phyloP scores from a whole-genome alignment of 1,140 invertebrate genomes.

The Trichonephila inaurata region DNA sequence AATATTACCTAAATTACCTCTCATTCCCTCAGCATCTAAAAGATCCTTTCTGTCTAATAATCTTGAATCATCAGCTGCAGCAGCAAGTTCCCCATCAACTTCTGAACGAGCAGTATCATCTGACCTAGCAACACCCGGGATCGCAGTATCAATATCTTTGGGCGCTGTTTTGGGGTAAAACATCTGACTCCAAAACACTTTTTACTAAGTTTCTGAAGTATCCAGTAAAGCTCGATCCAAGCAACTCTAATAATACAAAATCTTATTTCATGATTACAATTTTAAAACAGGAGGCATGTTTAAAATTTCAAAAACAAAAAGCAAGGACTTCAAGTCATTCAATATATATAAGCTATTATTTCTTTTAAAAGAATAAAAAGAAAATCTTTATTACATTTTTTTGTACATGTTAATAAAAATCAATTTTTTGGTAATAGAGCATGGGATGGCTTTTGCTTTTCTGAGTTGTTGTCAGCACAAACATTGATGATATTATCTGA shows the following conservation, averaged over 20 bases:
- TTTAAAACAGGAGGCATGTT: not conserved
- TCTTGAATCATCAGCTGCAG: slow-evolving; percentile 61
- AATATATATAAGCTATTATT: no score
- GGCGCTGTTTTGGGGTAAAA: slow-evolving; percentile 89
- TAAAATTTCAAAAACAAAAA: not conserved
- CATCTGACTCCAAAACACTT: slow-evolving; percentile 98
- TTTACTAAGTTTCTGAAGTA: slow-evolving; percentile 90
- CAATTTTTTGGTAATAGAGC: no score
- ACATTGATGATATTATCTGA: no score
- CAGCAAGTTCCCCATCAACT: slow-evolving; percentile 82
- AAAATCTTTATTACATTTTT: no score
- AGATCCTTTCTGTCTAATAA: slow-evolving; percentile 59
- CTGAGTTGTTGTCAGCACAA: no score
- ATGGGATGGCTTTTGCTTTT: no score
- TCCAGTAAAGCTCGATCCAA: slow-evolving; percentile 81
- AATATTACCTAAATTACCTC: slow-evolving; percentile 14
- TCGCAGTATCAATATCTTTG: slow-evolving; percentile 92
- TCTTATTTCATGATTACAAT: not conserved
- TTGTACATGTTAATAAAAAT: no score
- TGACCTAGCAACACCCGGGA: slow-evolving; percentile 86
- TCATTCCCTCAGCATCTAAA: slow-evolving; percentile 54
- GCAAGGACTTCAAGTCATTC: no score
- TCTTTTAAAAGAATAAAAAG: no score
- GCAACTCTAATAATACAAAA: slow-evolving; percentile 32
- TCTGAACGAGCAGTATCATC: slow-evolving; percentile 83